Percentiles rank a stretch among this genome's conserved stretches.
Evolutionary conservation across 2,888 invertebrate species (phyloP).

Genomic region (Timema cristinae): DNA sequence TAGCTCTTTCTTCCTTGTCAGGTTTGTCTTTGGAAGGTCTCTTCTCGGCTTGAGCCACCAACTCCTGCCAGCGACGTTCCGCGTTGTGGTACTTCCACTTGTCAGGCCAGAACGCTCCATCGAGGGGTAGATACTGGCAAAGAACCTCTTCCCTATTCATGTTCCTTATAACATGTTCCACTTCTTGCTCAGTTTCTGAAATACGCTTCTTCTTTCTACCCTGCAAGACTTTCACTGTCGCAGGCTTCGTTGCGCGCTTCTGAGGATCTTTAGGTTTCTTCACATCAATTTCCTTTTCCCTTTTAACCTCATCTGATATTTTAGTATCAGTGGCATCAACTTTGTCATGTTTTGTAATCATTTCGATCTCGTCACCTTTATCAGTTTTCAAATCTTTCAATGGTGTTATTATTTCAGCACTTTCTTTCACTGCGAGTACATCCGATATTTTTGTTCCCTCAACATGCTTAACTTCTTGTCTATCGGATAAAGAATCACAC

Average conservation of each 20-base stretch:
- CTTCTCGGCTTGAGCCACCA: slow-evolving; percentile 50
- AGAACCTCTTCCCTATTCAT: slow-evolving; percentile 24
- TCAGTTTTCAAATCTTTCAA: not conserved
- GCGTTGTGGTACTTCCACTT: slow-evolving; percentile 32
- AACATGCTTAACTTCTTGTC: not conserved
- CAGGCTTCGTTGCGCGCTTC: slow-evolving; percentile 1
- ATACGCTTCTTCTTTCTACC: slow-evolving; percentile 14
- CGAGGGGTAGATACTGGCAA: slow-evolving; percentile 20
- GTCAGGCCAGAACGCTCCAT: slow-evolving; percentile 29
- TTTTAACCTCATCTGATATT: no score
- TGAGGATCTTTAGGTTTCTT: not conserved
- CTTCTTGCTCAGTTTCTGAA: slow-evolving; percentile 26
- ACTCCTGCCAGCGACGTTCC: slow-evolving; percentile 58
- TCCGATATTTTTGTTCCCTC: not conserved
- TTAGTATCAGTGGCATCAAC: not conserved
- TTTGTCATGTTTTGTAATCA: not conserved
- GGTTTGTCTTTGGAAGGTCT: slow-evolving; percentile 35
- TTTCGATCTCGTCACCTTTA: not conserved
- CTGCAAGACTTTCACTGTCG: not conserved
- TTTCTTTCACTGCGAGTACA: not conserved
- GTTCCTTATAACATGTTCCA: slow-evolving; percentile 21
- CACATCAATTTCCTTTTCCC: slow-evolving; percentile 1
- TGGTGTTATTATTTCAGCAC: no score
- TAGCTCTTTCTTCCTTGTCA: slow-evolving; percentile 41
- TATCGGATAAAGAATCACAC: no score